Conservation (phyloP, 1,140 invertebrate genomes). For the Drosophila pectinifera region DNA sequence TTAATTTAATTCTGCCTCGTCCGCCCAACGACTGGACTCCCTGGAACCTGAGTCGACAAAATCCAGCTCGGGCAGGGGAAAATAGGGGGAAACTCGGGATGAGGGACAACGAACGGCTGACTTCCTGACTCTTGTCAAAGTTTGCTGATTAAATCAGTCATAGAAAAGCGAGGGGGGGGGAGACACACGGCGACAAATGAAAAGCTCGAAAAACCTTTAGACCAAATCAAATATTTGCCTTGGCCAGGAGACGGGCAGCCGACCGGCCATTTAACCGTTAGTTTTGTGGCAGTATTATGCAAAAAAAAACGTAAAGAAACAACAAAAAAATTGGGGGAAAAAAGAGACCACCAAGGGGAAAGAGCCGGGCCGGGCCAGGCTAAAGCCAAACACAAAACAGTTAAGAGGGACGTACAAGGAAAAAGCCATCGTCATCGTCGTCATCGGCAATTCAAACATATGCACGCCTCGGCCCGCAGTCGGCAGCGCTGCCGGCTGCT, state of each 20-base stretch:
- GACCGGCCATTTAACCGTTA: constrained; percentile 79
- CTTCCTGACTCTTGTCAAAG: constrained; percentile 83
- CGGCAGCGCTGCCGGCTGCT: constrained; percentile 56
- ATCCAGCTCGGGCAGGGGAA: constrained; percentile 11
- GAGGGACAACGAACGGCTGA: constrained; percentile 54
- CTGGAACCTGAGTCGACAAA: constrained; percentile 68
- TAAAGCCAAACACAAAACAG: constrained; percentile 79
- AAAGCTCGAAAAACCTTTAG: constrained; percentile 77
- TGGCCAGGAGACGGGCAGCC: constrained; percentile 49
- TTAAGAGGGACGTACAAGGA: constrained; percentile 74
- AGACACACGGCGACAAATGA: constrained; percentile 53
- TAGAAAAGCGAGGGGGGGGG: constrained; percentile 54
- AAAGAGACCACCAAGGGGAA: constrained; percentile 70
- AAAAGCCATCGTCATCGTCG: constrained; percentile 82
- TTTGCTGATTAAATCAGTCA: constrained; percentile 84
- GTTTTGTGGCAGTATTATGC: constrained; percentile 82
- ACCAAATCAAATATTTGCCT: constrained; percentile 83
- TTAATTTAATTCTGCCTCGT: constrained; percentile 80
- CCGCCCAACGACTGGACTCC: constrained; percentile 28
- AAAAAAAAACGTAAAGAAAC: constrained; percentile 48
- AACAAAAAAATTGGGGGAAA: constrained; percentile 3
- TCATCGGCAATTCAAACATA: constrained; percentile 84
- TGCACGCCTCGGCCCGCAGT: constrained; percentile 59
- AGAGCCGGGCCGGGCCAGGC: constrained; percentile 50
- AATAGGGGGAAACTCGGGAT: constrained; percentile 1